phyloP scores from a whole-genome alignment of 2,113 vertebrate species.

The Sterna hirundo region DNA sequence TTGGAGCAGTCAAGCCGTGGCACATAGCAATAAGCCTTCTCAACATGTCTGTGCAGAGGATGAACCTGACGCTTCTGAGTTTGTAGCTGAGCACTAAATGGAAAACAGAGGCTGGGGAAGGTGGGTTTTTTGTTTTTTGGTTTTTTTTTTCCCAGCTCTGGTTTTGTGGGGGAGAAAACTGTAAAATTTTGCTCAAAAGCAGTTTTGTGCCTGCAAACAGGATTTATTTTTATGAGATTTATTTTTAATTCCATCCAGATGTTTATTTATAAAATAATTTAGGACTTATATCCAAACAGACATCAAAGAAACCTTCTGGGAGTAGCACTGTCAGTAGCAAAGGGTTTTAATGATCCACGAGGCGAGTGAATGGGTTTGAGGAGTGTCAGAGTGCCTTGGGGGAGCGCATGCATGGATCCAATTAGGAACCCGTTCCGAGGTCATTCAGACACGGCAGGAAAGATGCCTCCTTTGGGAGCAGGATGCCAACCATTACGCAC shows the following conservation, averaged over 20 bases:
- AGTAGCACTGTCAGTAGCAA: constrained; percentile 42
- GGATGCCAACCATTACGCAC: background rate
- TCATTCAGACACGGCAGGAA: background rate
- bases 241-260: constrained; percentile 64
- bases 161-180: constrained; percentile 26
- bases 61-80: background rate
- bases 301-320: constrained; percentile 58
- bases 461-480: background rate
- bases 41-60: background rate
- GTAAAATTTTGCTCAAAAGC: constrained; percentile 28
- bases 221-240: constrained; percentile 49
- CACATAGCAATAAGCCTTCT: background rate
- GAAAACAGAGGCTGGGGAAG: constrained; percentile 30
- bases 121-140: background rate
- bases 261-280: constrained; percentile 59
- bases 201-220: constrained; percentile 25
- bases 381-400: constrained; percentile 7
- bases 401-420: constrained; percentile 4
- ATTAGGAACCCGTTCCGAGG: background rate
- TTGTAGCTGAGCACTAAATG: constrained; percentile 16
- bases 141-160: background rate
- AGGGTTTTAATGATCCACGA: constrained; percentile 12
- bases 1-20: background rate
- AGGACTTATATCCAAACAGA: constrained; percentile 36
- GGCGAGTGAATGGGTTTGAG: background rate